Percentiles rank a stretch among this genome's conserved stretches.
Evolutionary conservation across 2,888 invertebrate genomes (phyloP).

Genomic region (Eilema griseolum): DNA sequence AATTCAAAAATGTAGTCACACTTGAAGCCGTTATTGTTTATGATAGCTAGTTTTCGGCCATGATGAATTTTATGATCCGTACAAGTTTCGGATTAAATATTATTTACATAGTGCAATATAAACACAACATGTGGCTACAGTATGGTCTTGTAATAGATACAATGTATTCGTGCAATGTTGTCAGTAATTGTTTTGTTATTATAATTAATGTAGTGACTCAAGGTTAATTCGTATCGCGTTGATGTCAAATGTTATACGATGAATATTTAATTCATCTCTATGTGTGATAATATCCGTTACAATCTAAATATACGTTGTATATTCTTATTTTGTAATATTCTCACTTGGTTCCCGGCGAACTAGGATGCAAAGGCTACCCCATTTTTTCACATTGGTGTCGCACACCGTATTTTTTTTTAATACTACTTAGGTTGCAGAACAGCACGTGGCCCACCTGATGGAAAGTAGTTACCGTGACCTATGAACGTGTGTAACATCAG

Average conservation of each 20-base stretch:
- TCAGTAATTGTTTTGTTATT: slow-evolving; percentile 31
- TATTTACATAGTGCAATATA: slow-evolving; percentile 22
- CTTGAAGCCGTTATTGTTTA: slow-evolving; percentile 12
- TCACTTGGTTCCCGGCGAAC: background rate
- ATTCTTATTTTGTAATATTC: background rate
- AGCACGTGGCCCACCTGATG: no score
- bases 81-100: slow-evolving; percentile 24
- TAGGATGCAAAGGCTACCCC: background rate
- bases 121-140: slow-evolving; percentile 27
- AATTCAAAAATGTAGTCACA: slow-evolving; percentile 24
- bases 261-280: slow-evolving; percentile 42
- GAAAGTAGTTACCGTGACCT: no score
- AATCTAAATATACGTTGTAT: background rate
- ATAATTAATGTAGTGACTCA: slow-evolving; percentile 35
- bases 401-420: no score
- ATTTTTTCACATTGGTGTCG: background rate
- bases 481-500: no score
- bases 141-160: slow-evolving; percentile 11
- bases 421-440: no score
- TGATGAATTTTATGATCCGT: slow-evolving; percentile 28
- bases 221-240: slow-evolving; percentile 51
- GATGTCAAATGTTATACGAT: slow-evolving; percentile 50
- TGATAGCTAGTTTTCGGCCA: slow-evolving; percentile 15
- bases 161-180: background rate
- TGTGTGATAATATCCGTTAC: slow-evolving; percentile 14